Evolutionary conservation across 2,888 invertebrate genomes (phyloP).

Genomic region (Macaria notata): DNA sequence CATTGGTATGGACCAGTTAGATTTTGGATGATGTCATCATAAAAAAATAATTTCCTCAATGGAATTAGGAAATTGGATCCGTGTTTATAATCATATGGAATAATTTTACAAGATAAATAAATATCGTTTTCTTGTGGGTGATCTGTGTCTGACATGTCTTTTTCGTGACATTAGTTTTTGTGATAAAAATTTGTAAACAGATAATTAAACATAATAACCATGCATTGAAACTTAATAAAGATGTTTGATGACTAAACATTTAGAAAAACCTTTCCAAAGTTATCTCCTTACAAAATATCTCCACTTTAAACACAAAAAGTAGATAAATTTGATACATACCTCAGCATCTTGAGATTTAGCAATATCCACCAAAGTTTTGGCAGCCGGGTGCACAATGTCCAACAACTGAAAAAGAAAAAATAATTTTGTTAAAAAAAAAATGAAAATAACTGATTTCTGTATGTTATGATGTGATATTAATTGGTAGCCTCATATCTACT

Average conservation of each 20-base stretch:
- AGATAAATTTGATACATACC: constrained; percentile 72
- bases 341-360: constrained; percentile 99
- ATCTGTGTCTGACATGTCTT: too few relatives aligned
- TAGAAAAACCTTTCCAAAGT: too few relatives aligned
- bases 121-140: too few relatives aligned
- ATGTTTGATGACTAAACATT: too few relatives aligned
- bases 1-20: neutral
- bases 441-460: neutral
- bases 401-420: constrained; percentile 80
- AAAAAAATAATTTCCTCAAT: constrained; percentile 43
- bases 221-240: too few relatives aligned
- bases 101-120: too few relatives aligned
- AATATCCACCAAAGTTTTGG: constrained; percentile 98
- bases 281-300: too few relatives aligned
- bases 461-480: neutral
- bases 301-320: too few relatives aligned
- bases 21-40: constrained; percentile 10
- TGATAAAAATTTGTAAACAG: too few relatives aligned
- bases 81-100: constrained; percentile 56
- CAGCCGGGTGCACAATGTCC: constrained; percentile 99
- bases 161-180: too few relatives aligned
- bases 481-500: constrained; percentile 34
- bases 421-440: neutral
- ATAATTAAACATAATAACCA: too few relatives aligned
- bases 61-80: constrained; percentile 68